Evolutionary conservation across 2,797 vertebrate species (phyloP), one percentile per base, ranked within the genome.

Genomic region (Galagoides demidoff): DNA sequence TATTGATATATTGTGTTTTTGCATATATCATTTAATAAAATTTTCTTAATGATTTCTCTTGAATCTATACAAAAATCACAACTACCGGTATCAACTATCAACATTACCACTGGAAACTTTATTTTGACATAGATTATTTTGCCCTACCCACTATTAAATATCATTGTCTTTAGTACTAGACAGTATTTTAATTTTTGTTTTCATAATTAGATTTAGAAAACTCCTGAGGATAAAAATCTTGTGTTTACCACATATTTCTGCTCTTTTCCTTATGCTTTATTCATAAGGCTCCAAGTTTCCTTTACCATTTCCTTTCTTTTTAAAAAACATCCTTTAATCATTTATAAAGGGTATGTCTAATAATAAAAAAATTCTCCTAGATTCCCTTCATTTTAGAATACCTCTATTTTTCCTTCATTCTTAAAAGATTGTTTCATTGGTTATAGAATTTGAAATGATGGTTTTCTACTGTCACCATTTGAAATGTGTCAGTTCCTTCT

Each of bases 201-300:
- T 19, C 63, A 64, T 81, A 81, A 74, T 73, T 34, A 66, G 64
- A 82, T 43, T 93, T 87, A 63, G n/a, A 86, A 90, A 77, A 79
- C 8, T 66, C 31, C 66, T 45, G 20, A 85, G 16, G 5, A 89
- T 57, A 61, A 89, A 64, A 85, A 83, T 31, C 9, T 76, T 55
- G 17, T 43, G 55, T 68, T 89, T 68, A 57, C 34, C 2, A n/a
- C 25, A 49, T 29, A 57, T 93, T 64, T 27, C 71, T n/a, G 3
- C 7, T 68, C 11, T 61, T 85, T 63, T 78, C 19, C 39, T 73
- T 89, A 10, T 43, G 57, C 52, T 63, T 70, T 57, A 29, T 70
- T 79, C 29, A 70, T 77, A 71, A 63, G 0, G 12, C 4, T 83
- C 17, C 0, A 55, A 34, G 17, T 22, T 64, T 85, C 49, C n/a